Base-by-base conservation (phyloP, 2,113 vertebrate species). In the Anarrhichthys ocellatus region DNA sequence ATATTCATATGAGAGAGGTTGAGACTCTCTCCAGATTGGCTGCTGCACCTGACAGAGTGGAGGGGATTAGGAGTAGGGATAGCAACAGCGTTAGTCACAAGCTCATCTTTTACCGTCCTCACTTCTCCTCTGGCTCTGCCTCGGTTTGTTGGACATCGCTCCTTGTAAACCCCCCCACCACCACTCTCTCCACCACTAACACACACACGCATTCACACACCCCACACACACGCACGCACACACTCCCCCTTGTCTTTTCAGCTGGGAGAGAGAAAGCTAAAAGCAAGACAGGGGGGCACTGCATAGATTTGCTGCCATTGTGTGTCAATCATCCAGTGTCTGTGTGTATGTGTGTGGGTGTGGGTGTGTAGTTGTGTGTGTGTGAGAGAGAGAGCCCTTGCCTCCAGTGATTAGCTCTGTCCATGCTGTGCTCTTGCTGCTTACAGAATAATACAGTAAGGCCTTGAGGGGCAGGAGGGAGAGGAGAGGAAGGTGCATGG, bases 241-340 rank as follows among this genome's bases (percentile, higher is more conserved):
- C 77, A 83, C 93, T 83, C 89, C 84, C 90, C 85, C 93, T 92
- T 93, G 87, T 91, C 91, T 93, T 92, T 94, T 91, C 88, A 91
- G 87, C 87, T 86, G 67, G 67, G 81, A 82, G 88, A 92, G 83
- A 92, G 82, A 93, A 90, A 88, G 90, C 87, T 89, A 87, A 94
- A 92, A 90, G 93, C 90, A 90, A 92, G 89, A 87, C 76, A 76
- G 73, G 74, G 89, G 92, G 90, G 88, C 73, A 81, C 81, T 91
- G 92, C 94, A 95, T 95, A 95, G 94, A 95, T 94, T 95, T 88
- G 67, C 88, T 89, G 86, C 95, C 93, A 95, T 95, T 95, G 95
- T 95, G 93, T 95, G 95, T 95, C 95, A 95, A 95, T 95, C 95
- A 95, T 93, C 86, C 76, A 87, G 82, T 89, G 84, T 94, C 66